phyloP scores from a whole-genome alignment of 2,888 invertebrate genomes.

The Sepioteuthis lessoniana region DNA sequence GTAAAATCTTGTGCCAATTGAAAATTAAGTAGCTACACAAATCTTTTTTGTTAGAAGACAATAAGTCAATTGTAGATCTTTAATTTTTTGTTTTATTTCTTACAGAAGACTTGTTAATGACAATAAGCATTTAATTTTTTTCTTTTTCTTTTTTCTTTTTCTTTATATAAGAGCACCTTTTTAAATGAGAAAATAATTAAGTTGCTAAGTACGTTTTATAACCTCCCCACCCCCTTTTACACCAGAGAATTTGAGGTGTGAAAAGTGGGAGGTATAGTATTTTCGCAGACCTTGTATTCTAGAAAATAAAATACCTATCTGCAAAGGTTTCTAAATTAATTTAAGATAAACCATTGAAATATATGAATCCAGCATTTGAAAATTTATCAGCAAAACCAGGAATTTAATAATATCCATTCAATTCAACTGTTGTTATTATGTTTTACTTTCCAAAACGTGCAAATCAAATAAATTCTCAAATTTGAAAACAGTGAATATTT shows the following conservation, averaged over 20 bases:
- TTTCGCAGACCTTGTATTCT: neutral
- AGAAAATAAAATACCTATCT: neutral
- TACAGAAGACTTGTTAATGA: neutral
- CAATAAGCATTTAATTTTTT: neutral
- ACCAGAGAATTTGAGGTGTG: no score
- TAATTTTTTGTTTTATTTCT: neutral
- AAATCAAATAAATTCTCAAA: no score
- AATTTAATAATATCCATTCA: no score
- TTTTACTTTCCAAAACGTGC: no score
- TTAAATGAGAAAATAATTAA: neutral
- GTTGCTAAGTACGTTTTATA: neutral
- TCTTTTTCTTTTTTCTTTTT: neutral
- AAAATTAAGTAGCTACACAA: neutral
- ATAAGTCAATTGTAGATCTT: slow-evolving; percentile 2
- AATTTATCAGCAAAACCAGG: no score
- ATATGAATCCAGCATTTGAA: neutral
- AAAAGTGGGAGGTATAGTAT: neutral
- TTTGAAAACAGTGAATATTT: no score
- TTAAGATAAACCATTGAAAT: neutral
- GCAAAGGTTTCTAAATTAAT: neutral
- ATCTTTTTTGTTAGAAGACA: neutral
- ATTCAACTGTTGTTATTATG: no score
- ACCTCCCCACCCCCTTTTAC: neutral
- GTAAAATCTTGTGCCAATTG: slow-evolving; percentile 2
- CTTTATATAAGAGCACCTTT: neutral